phyloP scores from a whole-genome alignment of 2,113 vertebrate species.

The Ondatra zibethicus region DNA sequence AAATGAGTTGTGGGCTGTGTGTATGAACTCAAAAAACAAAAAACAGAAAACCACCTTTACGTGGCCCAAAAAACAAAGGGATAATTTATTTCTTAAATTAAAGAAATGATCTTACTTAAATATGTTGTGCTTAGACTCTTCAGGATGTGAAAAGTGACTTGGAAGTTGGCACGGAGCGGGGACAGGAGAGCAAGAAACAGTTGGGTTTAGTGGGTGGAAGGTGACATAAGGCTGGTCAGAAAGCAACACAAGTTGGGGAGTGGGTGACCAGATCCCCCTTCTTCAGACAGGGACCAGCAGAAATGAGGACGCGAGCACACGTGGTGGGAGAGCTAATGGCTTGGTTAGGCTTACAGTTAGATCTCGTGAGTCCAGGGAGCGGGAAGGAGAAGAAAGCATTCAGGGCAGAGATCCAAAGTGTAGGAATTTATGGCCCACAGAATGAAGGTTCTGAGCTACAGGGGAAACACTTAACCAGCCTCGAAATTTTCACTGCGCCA shows the following conservation, averaged over 20 bases:
- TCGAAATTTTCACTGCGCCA: neutral
- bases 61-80: neutral
- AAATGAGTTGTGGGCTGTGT: neutral
- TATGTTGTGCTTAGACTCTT: neutral
- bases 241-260: neutral
- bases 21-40: neutral
- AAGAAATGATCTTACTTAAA: neutral
- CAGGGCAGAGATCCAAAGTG: neutral
- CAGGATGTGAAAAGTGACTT: neutral
- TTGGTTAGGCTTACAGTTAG: neutral
- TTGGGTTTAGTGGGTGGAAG: neutral
- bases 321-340: too few species aligned
- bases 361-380: neutral
- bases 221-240: neutral
- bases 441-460: neutral
- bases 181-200: neutral
- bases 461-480: neutral
- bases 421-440: neutral
- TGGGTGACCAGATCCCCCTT: neutral
- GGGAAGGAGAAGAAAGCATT: neutral
- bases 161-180: neutral
- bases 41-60: neutral
- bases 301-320: neutral
- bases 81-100: neutral
- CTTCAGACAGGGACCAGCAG: neutral